These are phyloP conservation scores for Nephrotoma guestfalica DNA, from an alignment of 2,888 invertebrate species.

Conservation along the genomic window DNA sequence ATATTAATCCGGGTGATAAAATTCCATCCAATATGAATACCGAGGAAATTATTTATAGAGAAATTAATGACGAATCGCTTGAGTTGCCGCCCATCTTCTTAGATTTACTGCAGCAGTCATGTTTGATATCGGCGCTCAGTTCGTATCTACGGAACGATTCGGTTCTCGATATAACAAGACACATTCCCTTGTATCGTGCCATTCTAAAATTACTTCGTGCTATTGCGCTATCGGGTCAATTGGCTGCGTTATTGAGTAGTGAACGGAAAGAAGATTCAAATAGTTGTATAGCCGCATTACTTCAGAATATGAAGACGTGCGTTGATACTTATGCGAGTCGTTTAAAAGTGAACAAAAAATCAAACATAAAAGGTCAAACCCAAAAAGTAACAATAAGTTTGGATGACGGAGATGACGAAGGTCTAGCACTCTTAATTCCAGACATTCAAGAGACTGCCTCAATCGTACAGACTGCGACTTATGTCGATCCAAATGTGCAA, in stretches of 20 bases:
- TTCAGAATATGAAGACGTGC: conserved; percentile 78
- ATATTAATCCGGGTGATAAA: conserved; percentile 60
- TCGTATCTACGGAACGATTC: conserved; percentile 90
- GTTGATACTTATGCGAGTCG: conserved; percentile 85
- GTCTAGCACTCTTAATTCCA: conserved; percentile 73
- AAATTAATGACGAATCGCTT: conserved; percentile 30
- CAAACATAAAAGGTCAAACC: conserved; percentile 32
- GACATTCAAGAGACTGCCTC: conserved; percentile 58
- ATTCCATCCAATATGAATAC: conserved; percentile 30
- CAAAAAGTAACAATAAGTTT: conserved; percentile 30
- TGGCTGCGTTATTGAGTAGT: conserved; percentile 50
- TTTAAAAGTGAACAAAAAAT: conserved; percentile 53
- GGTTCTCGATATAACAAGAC: conserved; percentile 93
- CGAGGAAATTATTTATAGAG: conserved; percentile 27
- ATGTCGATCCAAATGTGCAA: conserved; percentile 19
- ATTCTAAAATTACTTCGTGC: conserved; percentile 70
- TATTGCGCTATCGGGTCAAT: conserved; percentile 44
- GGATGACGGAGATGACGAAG: conserved; percentile 77
- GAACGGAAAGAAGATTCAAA: conserved; percentile 33
- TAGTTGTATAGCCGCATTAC: conserved; percentile 57
- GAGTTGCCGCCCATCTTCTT: conserved; percentile 56
- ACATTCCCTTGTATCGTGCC: conserved; percentile 82
- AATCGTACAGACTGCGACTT: conserved; percentile 28
- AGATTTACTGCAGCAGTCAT: conserved; percentile 65
- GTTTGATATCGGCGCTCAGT: conserved; percentile 73